phyloP scores from a whole-genome alignment of 2,888 invertebrate species.

The Scrobipalpa costella region DNA sequence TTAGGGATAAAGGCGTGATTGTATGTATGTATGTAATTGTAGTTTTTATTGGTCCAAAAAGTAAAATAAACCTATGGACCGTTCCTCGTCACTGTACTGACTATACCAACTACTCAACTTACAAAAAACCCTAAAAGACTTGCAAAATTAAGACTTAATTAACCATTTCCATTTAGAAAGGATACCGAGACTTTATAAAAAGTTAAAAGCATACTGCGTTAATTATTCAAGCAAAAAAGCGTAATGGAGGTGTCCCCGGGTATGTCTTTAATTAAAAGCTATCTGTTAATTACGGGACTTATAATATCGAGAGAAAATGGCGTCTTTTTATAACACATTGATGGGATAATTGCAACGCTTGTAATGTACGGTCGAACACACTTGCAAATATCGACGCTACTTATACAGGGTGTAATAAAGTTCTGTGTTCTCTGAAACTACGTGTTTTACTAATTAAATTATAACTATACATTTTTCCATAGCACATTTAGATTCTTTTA shows the following conservation, averaged over 20 bases:
- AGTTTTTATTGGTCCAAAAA: no score
- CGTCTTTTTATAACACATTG: slow-evolving; percentile 37
- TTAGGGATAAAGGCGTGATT: no score
- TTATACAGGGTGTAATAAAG: background rate
- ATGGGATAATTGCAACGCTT: slow-evolving; percentile 39
- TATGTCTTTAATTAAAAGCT: slow-evolving; percentile 48
- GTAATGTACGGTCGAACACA: background rate
- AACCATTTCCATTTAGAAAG: slow-evolving; percentile 49
- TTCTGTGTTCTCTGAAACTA: no score
- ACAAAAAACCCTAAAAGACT: slow-evolving; percentile 23
- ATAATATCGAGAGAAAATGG: slow-evolving; percentile 33
- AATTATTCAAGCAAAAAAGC: slow-evolving; percentile 32
- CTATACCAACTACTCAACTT: slow-evolving; percentile 7
- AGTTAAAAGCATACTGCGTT: slow-evolving; percentile 46
- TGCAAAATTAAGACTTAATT: slow-evolving; percentile 37
- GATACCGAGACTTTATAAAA: slow-evolving; percentile 43
- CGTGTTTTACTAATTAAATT: no score
- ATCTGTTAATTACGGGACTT: slow-evolving; percentile 41
- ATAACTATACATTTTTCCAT: no score
- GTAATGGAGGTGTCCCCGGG: slow-evolving; percentile 44
- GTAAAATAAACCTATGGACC: no score
- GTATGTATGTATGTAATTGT: no score
- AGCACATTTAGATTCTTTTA: no score
- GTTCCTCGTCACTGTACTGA: slow-evolving; percentile 1
- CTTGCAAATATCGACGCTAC: background rate